Evolutionary conservation across 30 jellyfish, hydroid and myxozoan species (phyloP), one percentile per base, ranked within the genome.

Genomic region (Hydra vulgaris): DNA sequence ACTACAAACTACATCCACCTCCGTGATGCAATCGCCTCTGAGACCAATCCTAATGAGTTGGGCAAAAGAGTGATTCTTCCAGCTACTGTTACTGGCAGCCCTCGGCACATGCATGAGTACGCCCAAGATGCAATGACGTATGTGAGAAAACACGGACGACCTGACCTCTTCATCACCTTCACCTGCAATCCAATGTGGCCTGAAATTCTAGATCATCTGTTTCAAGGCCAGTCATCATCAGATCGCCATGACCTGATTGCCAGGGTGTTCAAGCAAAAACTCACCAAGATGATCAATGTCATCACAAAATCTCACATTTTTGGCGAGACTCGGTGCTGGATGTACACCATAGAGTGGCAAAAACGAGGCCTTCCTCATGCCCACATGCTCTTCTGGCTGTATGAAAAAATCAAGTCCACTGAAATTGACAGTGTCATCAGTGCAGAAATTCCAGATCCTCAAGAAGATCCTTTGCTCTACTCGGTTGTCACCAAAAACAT

Each of bases 301-400:
- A 18, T 73, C 25, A 56, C 53, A 52, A 56, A n/a, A 17, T n/a
- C 85, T 74, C 15, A 54, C 27, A 83, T 27, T 21, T 54, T 87
- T 19, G 95, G 94, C 17, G 71, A 56, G n/a, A n/a, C 15, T 15
- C 1, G 24, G 53, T 54, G 73, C 66, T 66, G 94, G 52, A 54
- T 67, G 87, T 70, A 22, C 74, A 74, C 88, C 19, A 81, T 86
- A 22, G 94, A 86, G 19, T 70, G 70, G 70, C 95, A 86, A 66
- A 86, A 86, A 40, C 53, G 86, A 8, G 94, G 95, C 18, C 74
- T 88, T 69, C 96, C 82, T 74, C 96, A 86, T 76, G 90, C 87
- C 18, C 97, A 86, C 78, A 86, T 80, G 82, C 77, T 89, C 17
- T 3, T 85, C 16, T 71, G 56, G 74, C 82, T 86, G 55, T 70